Base-by-base conservation (phyloP, 2,797 vertebrate species). In the Phoebastria nigripes region DNA sequence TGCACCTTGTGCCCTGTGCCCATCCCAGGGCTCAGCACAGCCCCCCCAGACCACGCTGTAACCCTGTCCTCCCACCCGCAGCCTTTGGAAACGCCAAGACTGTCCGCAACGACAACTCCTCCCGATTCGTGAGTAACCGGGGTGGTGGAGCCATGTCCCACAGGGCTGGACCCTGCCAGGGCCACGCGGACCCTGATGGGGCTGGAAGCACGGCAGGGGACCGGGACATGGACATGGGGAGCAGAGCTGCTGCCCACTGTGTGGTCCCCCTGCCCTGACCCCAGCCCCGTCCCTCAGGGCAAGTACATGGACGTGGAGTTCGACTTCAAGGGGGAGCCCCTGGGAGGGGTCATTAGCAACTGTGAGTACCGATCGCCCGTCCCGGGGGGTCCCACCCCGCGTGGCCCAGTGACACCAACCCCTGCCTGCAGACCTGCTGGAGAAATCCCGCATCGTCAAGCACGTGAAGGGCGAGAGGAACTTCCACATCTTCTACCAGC, bases 281-380 rank as follows among this genome's bases (percentile, higher is more conserved):
- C 70, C 33, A 35, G 11, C 25, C 74, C 35, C 29, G 1, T 97
- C 76, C 87, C 46, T 61, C 86, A 98, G 98, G 98, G 98, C 58
- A 98, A 98, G 77, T 98, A 98, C 96, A 98, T 98, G 98, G 98
- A 98, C 11, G 97, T 98, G 46, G 98, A 98, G 72, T 98, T 98
- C n/a, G 98, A 98, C 97, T 98, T 98, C 97, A 98, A 98, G 71
- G 98, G 98, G 13, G 97, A 97, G 12, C 98, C 98, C 11, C 92
- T 98, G 14, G 98, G 98, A 42, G 98, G 98, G 3, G 96, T 98
- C 92, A 98, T 98, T 85, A 98, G 95, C 81, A 98, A 98, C 96
- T 98, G 98, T 98, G 97, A 59, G 98, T 98, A 81, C 8, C 5
- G 14, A n/a, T 2, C 5, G 2, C 5, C 71, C 26, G 0, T 6